Percentiles rank a stretch among this genome's conserved stretches.
Conservation (phyloP, 2,113 vertebrate genomes). For the Coptodon bakossiorum region DNA sequence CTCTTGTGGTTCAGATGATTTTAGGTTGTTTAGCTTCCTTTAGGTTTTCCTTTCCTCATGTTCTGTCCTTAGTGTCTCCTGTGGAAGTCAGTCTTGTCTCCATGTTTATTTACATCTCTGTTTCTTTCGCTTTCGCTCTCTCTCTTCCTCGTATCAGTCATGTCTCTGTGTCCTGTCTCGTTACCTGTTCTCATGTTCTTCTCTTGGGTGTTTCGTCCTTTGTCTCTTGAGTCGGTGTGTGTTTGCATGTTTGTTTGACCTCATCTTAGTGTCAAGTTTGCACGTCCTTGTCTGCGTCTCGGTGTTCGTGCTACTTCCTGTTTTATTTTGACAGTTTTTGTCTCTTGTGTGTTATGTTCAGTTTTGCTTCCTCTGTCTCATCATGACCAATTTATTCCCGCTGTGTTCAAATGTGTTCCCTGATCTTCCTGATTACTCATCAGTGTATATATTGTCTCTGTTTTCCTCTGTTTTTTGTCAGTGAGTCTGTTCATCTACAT, state of each 20-base stretch:
- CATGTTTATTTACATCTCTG: neutral
- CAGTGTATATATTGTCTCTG: neutral
- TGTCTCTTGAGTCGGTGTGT: neutral
- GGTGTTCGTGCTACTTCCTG: rapidly evolving
- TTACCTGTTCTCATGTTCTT: neutral
- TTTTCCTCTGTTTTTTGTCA: neutral
- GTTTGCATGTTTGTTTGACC: neutral
- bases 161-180: neutral
- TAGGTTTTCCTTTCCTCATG: neutral
- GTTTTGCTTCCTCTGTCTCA: neutral
- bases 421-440: neutral
- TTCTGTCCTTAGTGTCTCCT: neutral
- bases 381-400: rapidly evolving
- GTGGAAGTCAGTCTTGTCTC: neutral
- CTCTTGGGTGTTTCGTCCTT: neutral
- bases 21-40: rapidly evolving
- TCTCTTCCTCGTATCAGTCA: neutral
- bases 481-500: neutral
- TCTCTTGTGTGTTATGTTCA: neutral
- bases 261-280: neutral
- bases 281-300: rapidly evolving
- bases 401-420: neutral
- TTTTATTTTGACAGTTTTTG: neutral
- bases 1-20: neutral
- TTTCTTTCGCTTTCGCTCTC: neutral